Conservation (phyloP, 2,888 invertebrate species). For the Criorhina ranunculi region DNA sequence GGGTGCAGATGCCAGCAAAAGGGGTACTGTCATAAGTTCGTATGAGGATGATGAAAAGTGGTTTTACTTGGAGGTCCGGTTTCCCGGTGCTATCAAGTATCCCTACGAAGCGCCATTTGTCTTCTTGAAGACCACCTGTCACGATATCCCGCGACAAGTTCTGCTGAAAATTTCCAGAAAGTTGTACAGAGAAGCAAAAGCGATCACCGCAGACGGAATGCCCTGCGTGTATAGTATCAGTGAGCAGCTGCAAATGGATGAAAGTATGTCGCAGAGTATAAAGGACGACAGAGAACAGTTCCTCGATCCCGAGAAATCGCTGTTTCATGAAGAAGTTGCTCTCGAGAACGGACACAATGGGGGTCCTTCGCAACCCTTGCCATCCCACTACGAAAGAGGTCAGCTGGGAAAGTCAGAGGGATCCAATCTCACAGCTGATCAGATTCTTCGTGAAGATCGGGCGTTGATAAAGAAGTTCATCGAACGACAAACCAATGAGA, state of each 20-base stretch:
- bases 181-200: conserved; percentile 89
- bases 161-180: conserved; percentile 88
- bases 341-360: conserved; percentile 79
- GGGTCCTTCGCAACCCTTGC: conserved; percentile 81
- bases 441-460: conserved; percentile 87
- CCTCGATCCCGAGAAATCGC: conserved; percentile 86
- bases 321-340: conserved; percentile 86
- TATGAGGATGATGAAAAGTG: conserved; percentile 84
- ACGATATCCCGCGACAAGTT: conserved; percentile 87
- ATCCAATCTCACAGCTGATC: conserved; percentile 85
- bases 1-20: conserved; percentile 13
- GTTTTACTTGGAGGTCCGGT: conserved; percentile 90
- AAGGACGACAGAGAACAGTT: conserved; percentile 86
- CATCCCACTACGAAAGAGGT: conserved; percentile 89
- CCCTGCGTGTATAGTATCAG: conserved; percentile 90
- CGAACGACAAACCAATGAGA: conserved; percentile 87
- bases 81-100: conserved; percentile 89
- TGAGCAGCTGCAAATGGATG: conserved; percentile 89
- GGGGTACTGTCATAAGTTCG: conserved; percentile 78
- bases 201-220: conserved; percentile 88
- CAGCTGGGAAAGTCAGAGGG: conserved; percentile 86
- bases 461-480: conserved; percentile 87
- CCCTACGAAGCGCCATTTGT: conserved; percentile 91
- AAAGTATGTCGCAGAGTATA: conserved; percentile 87
- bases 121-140: conserved; percentile 88